Conservation (phyloP, 1,140 invertebrate genomes). For the Thrips palmi region DNA sequence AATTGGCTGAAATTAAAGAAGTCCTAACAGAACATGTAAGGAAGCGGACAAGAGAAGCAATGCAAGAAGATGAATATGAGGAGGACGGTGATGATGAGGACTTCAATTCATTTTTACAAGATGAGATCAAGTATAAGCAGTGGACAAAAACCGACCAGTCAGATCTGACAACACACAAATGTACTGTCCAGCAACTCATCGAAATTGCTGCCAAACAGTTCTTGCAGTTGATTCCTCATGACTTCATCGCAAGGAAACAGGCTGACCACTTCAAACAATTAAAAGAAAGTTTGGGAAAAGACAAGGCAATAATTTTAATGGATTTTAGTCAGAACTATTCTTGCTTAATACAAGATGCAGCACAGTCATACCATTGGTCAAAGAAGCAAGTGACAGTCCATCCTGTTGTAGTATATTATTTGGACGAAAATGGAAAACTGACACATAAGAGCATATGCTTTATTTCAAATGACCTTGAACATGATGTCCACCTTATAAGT, state of each 20-base stretch:
- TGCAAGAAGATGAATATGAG: constrained; percentile 5
- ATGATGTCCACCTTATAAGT: constrained; percentile 14
- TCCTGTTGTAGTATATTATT: constrained; percentile 15
- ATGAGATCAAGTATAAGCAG: constrained; percentile 11
- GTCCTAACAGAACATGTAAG: too few species aligned
- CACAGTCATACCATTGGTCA: constrained; percentile 16
- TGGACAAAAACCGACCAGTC: constrained; percentile 9
- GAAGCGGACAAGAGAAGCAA: background rate
- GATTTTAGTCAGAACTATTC: constrained; percentile 19
- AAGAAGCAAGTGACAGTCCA: constrained; percentile 18
- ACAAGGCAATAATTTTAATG: constrained; percentile 12
- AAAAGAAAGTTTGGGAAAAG: constrained; percentile 10
- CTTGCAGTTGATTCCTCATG: constrained; percentile 7
- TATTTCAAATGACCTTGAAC: constrained; percentile 14
- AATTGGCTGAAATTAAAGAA: too few species aligned
- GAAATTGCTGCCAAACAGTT: constrained; percentile 9
- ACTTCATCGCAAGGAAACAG: constrained; percentile 10
- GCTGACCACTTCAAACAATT: constrained; percentile 5
- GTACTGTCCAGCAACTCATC: constrained; percentile 10
- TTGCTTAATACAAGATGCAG: constrained; percentile 17
- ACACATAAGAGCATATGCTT: constrained; percentile 11
- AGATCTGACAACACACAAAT: constrained; percentile 10
- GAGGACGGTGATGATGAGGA: too few species aligned
- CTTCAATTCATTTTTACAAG: too few species aligned
- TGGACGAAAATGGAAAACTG: constrained; percentile 5